Base-by-base conservation (phyloP, 2,113 vertebrate species). In the Lepidothrix coronata region DNA sequence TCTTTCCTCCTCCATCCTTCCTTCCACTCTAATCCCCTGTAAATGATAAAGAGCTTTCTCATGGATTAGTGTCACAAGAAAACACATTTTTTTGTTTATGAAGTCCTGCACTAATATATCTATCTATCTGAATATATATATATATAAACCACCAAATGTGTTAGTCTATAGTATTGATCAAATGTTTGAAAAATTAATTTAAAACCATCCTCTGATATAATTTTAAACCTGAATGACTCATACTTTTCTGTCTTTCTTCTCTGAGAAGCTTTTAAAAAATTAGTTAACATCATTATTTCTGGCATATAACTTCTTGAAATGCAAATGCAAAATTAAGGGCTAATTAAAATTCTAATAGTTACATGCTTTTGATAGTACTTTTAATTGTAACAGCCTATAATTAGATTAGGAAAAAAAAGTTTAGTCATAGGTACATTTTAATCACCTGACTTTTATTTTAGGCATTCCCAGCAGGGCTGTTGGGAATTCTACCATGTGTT, bases 311-410 rank as follows among this genome's bases (percentile, higher is more conserved):
- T 92, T 85, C 65, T 86, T 88, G 75, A 84, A 95, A 86, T 91
- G 67, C 85, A 93, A 82, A 85, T 91, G 20, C 55, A 86, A 86
- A 95, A 86, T 83, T 88, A 93, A 59, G 77, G 51, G 5, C 65
- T 91, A 92, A 95, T 93, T 93, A 95, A 84, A 87, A 92, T 81
- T 93, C 27, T 59, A 61, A 49, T 72, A 74, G 61, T 67, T 78
- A 37, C n/a, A 14, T 55, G 61, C 18, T 86, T 96, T 63, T 92
- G 63, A 48, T 68, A 74, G 37, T 63, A 33, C 8, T 71, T 83
- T 49, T 90, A 93, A 84, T 86, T 83, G 68, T 78, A 83, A 57
- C 70, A 65, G 57, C 8, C 48, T 94, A 41, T 93, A 91, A 86
- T 96, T 89, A 74, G 82, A 62, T 61, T 54, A 31, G 72, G 48